Evolutionary conservation across 2,797 vertebrate species (phyloP), one percentile per base, ranked within the genome.

Genomic region (Lithobates pipiens): DNA sequence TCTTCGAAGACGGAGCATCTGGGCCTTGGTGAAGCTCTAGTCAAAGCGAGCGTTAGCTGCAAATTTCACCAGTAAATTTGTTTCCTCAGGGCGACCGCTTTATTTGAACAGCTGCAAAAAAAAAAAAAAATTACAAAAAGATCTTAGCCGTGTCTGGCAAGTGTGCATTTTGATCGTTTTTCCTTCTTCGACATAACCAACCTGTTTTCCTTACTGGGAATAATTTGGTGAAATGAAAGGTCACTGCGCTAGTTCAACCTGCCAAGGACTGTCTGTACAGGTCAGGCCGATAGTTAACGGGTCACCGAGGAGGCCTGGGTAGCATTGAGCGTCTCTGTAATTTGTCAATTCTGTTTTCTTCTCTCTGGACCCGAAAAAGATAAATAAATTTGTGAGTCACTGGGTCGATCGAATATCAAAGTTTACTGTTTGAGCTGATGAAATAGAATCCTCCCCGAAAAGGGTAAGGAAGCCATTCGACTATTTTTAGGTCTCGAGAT

Each of bases 221-320:
- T 95, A 93, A 95, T 95, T 94, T 95, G 90, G 93, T 90, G 90
- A 94, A 95, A 95, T 95, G 93, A 95, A 93, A 95, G 95, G 93
- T 94, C 92, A 91, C 93, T 94, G 92, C 90, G 89, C 72, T 89
- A 90, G 92, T 93, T 94, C 93, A 94, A 88, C 88, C 92, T 94
- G 91, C 93, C 92, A 94, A 91, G 92, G 88, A 91, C 90, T 91
- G 91, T 90, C 91, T 63, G 72, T 92, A 89, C 80, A 91, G 89
- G 76, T 88, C 89, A 75, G 71, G 87, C 72, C 0, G 61, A 88
- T 88, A 84, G 84, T n/a, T 10, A 89, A 77, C 83, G 88, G 54
- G 74, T 88, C 90, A 85, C 85, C 80, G 86, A 86, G 71, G 63
- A 87, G 84, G 65, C 88, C 91, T 89, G n/a, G 61, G 0, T 76